Percentiles rank a stretch among this genome's conserved stretches.
These are phyloP conservation scores for Drosophila saltans DNA, from an alignment of 1,140 invertebrate species.

Conservation along the genomic window DNA sequence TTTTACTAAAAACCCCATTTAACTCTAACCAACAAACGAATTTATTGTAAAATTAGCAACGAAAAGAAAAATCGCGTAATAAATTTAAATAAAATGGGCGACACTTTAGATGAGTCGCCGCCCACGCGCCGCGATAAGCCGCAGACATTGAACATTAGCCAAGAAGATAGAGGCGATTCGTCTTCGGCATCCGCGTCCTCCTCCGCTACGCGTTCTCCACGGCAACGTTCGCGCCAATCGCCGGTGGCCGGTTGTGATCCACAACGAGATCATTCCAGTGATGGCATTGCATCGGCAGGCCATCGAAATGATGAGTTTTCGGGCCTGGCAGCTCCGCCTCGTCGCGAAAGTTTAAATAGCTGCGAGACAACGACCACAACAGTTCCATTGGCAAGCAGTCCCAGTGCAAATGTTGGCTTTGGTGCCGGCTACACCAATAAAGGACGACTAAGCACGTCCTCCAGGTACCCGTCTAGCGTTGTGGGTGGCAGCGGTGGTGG, in stretches of 20 bases:
- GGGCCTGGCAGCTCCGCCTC: conserved; percentile 44
- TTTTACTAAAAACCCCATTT: conserved; percentile 40
- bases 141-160: conserved; percentile 62
- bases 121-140: conserved; percentile 74
- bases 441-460: conserved; percentile 26
- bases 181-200: not conserved
- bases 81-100: conserved; percentile 51
- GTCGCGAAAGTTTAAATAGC: conserved; percentile 74
- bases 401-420: conserved; percentile 20
- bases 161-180: conserved; percentile 42
- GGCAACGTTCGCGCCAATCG: conserved; percentile 41
- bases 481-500: conserved; percentile 63
- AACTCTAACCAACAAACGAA: conserved; percentile 15
- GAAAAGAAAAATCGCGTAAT: not conserved
- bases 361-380: conserved; percentile 35
- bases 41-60: not conserved
- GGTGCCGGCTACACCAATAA: conserved; percentile 30
- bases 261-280: conserved; percentile 71
- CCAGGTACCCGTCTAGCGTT: conserved; percentile 68
- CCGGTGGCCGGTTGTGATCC: conserved; percentile 38
- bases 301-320: conserved; percentile 67
- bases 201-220: conserved; percentile 34
- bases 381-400: conserved; percentile 39
- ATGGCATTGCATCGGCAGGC: conserved; percentile 54
- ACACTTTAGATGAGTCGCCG: conserved; percentile 62